Evolutionary conservation across 2,797 vertebrate genomes (phyloP).

Genomic region (Gadopsis bispinosus): DNA sequence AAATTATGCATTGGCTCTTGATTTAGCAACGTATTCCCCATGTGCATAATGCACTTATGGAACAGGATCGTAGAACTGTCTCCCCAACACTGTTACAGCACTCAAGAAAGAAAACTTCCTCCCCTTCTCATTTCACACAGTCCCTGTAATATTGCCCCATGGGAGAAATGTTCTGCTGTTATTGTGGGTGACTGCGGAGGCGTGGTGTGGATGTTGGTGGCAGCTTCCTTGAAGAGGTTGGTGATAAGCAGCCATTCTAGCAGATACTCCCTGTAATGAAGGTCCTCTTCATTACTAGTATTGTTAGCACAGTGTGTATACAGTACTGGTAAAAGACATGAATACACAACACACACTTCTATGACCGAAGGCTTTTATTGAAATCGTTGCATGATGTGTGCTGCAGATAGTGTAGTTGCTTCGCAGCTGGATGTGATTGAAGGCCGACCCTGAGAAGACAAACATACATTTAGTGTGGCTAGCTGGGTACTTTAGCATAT

Average conservation of each 20-base stretch:
- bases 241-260: not conserved
- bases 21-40: constrained; percentile 55
- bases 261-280: too few species aligned
- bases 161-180: constrained; percentile 39
- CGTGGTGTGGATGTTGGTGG: constrained; percentile 25
- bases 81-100: constrained; percentile 1
- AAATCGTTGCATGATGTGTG: too few species aligned
- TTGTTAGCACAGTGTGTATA: not conserved
- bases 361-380: too few species aligned
- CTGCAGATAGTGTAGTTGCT: too few species aligned
- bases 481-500: too few species aligned
- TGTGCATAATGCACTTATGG: constrained; percentile 40
- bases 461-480: too few species aligned
- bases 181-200: constrained; percentile 30
- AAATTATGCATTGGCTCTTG: constrained; percentile 43
- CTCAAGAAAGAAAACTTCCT: constrained; percentile 1
- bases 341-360: too few species aligned
- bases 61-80: constrained; percentile 16
- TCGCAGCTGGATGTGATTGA: too few species aligned
- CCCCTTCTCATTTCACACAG: constrained; percentile 23
- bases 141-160: constrained; percentile 12
- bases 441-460: too few species aligned
- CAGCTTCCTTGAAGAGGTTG: constrained; percentile 46
- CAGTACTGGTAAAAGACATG: too few species aligned
- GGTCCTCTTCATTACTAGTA: too few species aligned